phyloP scores from a whole-genome alignment of 2,888 invertebrate genomes.

The Pristionchus exspectatus region DNA sequence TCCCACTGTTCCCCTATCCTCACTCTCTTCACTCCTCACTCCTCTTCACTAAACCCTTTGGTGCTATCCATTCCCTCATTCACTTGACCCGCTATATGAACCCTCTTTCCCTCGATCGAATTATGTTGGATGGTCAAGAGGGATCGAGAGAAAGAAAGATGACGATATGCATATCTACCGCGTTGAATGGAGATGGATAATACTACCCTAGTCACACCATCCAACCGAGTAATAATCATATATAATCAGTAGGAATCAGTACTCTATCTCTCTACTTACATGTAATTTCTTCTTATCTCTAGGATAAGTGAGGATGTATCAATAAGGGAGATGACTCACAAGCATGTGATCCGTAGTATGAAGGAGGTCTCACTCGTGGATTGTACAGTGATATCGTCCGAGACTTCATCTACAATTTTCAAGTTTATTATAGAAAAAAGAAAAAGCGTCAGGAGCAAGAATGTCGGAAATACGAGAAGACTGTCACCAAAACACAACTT shows the following conservation, averaged over 20 bases:
- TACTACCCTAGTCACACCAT: too few species aligned
- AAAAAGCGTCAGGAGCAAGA: not conserved
- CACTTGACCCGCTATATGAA: conserved; percentile 9
- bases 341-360: conserved; percentile 67
- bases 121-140: too few species aligned
- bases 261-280: too few species aligned
- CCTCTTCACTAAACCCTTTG: not conserved
- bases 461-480: not conserved
- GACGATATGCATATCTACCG: too few species aligned
- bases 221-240: too few species aligned
- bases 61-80: not conserved
- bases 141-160: too few species aligned
- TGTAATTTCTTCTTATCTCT: too few species aligned
- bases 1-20: not conserved
- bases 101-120: not conserved
- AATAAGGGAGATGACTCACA: conserved; percentile 58
- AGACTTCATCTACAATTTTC: not conserved
- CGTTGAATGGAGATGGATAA: too few species aligned
- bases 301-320: not conserved
- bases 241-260: too few species aligned
- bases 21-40: not conserved
- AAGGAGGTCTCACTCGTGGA: conserved; percentile 62
- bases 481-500: not conserved
- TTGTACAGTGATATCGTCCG: conserved; percentile 67
- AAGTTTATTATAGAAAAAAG: not conserved